Evolutionary conservation across 2,797 vertebrate genomes (phyloP).

Genomic region (Morelia viridis): DNA sequence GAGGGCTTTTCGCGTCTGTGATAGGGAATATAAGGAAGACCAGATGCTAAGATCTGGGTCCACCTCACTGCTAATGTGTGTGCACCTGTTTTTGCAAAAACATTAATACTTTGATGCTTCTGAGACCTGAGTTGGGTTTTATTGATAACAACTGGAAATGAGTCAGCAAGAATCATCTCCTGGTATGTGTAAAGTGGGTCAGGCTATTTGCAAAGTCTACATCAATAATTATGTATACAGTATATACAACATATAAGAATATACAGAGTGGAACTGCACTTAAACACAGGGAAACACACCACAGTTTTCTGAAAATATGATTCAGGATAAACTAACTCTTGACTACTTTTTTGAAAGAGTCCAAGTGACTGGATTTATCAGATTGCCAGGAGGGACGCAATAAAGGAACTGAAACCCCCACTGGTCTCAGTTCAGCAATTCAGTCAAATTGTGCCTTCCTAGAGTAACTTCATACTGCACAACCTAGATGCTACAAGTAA

Average conservation of each 20-base stretch:
- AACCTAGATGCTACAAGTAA: background rate
- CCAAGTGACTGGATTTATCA: constrained; percentile 54
- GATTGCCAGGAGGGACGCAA: constrained; percentile 53
- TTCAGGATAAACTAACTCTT: constrained; percentile 49
- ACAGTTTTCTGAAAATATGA: background rate
- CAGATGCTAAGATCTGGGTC: no score
- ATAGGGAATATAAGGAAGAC: no score
- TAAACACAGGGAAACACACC: constrained; percentile 29
- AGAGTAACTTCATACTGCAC: background rate
- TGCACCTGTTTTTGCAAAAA: no score
- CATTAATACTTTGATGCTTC: no score
- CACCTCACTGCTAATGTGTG: no score
- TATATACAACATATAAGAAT: background rate
- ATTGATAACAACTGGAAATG: background rate
- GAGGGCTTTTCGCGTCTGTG: no score
- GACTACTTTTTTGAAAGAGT: constrained; percentile 55
- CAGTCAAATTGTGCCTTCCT: constrained; percentile 37
- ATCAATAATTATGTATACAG: background rate
- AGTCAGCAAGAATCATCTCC: background rate
- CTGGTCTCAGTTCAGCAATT: constrained; percentile 14
- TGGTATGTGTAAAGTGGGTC: background rate
- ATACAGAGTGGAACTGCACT: background rate
- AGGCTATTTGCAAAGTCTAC: background rate
- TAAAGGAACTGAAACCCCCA: constrained; percentile 41
- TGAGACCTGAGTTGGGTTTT: no score